These are phyloP conservation scores for Samia ricini DNA, from an alignment of 1,140 invertebrate genomes.

Conservation along the genomic window DNA sequence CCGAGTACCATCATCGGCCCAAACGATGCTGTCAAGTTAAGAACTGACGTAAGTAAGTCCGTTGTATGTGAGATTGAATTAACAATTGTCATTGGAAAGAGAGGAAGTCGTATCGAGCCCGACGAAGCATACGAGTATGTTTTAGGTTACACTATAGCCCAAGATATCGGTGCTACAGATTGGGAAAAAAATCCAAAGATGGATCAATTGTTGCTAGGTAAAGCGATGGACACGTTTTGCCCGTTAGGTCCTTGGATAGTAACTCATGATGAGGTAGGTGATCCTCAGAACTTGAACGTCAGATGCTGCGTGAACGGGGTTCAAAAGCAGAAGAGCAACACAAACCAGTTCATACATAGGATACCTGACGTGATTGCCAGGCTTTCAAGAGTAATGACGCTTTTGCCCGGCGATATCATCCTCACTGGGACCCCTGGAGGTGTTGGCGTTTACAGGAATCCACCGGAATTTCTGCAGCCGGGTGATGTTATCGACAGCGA, in stretches of 20 bases:
- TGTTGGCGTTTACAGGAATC: slow-evolving; percentile 86
- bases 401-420: slow-evolving; percentile 90
- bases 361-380: slow-evolving; percentile 87
- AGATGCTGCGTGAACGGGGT: slow-evolving; percentile 86
- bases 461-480: slow-evolving; percentile 65
- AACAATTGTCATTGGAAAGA: slow-evolving; percentile 89
- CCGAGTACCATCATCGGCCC: slow-evolving; percentile 87
- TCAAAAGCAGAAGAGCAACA: slow-evolving; percentile 88
- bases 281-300: slow-evolving; percentile 84
- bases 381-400: slow-evolving; percentile 86
- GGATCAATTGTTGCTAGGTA: slow-evolving; percentile 85
- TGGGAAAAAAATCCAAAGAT: slow-evolving; percentile 90
- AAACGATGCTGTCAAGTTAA: slow-evolving; percentile 79
- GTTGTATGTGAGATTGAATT: slow-evolving; percentile 93
- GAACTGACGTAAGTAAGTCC: slow-evolving; percentile 30
- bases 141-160: slow-evolving; percentile 90
- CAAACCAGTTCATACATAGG: slow-evolving; percentile 87
- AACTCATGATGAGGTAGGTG: slow-evolving; percentile 83
- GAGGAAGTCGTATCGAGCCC: slow-evolving; percentile 81
- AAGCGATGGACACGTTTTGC: slow-evolving; percentile 89
- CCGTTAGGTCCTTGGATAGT: slow-evolving; percentile 87
- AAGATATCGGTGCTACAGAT: slow-evolving; percentile 87
- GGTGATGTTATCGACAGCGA: slow-evolving; percentile 25
- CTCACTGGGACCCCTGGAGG: slow-evolving; percentile 91
- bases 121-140: slow-evolving; percentile 86